phyloP scores from a whole-genome alignment of 2,113 vertebrate species.

The Cepphus grylle region DNA sequence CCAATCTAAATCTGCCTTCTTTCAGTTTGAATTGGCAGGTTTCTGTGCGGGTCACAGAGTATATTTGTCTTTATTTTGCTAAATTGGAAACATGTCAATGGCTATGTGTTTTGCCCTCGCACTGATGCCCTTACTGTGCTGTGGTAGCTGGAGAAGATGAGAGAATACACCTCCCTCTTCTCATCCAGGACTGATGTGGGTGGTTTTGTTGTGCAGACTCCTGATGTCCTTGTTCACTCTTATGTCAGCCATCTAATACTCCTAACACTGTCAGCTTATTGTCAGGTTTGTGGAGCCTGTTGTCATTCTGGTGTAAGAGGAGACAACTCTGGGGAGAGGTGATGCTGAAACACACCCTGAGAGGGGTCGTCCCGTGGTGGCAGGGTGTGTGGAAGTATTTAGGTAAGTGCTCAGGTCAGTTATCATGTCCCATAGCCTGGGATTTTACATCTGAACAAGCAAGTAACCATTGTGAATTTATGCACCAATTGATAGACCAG shows the following conservation, averaged over 20 bases:
- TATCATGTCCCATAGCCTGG: not conserved
- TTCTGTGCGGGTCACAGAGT: not conserved
- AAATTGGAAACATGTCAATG: not conserved
- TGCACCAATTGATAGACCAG: not conserved
- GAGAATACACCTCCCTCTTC: not conserved
- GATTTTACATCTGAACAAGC: not conserved
- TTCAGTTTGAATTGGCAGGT: not conserved
- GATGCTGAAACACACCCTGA: not conserved
- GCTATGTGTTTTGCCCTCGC: not conserved
- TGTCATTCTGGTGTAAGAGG: not conserved
- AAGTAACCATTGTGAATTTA: not conserved
- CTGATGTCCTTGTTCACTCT: not conserved
- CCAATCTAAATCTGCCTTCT: no score
- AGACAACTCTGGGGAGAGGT: not conserved
- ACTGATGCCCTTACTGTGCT: not conserved
- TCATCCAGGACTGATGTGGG: not conserved
- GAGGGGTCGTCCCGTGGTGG: not conserved
- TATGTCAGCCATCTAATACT: not conserved
- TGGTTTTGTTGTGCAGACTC: not conserved
- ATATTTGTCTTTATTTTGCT: not conserved
- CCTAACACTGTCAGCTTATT: not conserved
- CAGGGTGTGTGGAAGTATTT: not conserved
- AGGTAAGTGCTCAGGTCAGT: not conserved
- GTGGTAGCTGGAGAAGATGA: not conserved
- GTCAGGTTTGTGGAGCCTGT: not conserved